phyloP scores from a whole-genome alignment of 2,888 invertebrate genomes.

The Spilarctia lutea region DNA sequence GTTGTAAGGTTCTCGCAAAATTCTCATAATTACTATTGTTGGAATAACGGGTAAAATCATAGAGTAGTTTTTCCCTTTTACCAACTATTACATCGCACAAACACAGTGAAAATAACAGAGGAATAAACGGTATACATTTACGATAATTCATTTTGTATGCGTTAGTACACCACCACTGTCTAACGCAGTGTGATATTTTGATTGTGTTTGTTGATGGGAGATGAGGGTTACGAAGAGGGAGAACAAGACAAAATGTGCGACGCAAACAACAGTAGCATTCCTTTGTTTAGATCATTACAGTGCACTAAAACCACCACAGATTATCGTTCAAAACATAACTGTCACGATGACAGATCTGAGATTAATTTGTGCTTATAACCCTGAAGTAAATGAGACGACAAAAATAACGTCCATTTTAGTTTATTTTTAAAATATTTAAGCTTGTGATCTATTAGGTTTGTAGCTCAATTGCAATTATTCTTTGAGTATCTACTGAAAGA shows the following conservation, averaged over 20 bases:
- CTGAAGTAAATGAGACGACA: too few relatives aligned
- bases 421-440: too few relatives aligned
- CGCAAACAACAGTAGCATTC: background rate
- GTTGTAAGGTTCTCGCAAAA: slow-evolving; percentile 1
- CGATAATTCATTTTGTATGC: slow-evolving; percentile 15
- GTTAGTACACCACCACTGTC: slow-evolving; percentile 5
- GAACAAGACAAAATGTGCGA: background rate
- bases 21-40: slow-evolving; percentile 9
- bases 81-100: slow-evolving; percentile 21
- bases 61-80: slow-evolving; percentile 19
- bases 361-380: background rate
- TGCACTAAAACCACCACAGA: background rate
- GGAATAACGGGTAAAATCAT: slow-evolving; percentile 9
- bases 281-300: background rate
- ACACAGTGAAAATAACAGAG: slow-evolving; percentile 20
- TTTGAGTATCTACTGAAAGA: background rate
- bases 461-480: background rate
- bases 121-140: slow-evolving; percentile 10
- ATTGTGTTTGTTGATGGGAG: background rate
- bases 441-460: too few relatives aligned
- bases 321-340: background rate
- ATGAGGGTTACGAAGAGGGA: slow-evolving; percentile 4
- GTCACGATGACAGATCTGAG: background rate
- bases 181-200: slow-evolving; percentile 2
- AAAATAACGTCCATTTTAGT: background rate